These are phyloP conservation scores for Thryonomys swinderianus DNA, from an alignment of 2,113 vertebrate genomes.

Conservation along the genomic window DNA sequence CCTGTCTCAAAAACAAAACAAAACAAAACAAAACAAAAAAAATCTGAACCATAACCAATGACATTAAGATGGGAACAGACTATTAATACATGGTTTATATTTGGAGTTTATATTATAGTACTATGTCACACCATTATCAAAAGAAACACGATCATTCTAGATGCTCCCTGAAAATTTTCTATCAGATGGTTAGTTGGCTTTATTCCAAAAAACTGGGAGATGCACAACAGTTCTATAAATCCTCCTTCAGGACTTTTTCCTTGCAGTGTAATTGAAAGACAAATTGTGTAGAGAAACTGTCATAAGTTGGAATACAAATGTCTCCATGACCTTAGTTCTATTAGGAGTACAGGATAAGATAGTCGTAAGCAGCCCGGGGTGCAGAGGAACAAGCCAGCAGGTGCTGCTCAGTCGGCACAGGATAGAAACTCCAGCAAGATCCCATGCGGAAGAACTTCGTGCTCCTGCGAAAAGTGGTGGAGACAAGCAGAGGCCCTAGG, in stretches of 20 bases:
- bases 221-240: neutral
- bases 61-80: neutral
- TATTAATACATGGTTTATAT: neutral
- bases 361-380: neutral
- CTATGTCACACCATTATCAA: neutral
- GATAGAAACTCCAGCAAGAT: neutral
- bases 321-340: neutral
- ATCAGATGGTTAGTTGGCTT: neutral
- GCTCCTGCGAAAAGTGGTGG: neutral
- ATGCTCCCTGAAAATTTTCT: neutral
- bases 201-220: neutral
- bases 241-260: neutral
- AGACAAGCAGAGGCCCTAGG: neutral
- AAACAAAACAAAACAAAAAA: too few relatives aligned
- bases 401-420: neutral
- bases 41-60: neutral
- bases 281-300: neutral
- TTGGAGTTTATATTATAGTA: rapidly evolving
- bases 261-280: neutral
- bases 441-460: neutral
- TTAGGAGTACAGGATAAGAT: neutral
- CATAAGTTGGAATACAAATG: rapidly evolving
- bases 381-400: neutral
- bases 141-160: neutral
- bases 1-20: too few relatives aligned